Base-by-base conservation (phyloP, 1,140 invertebrate species). In the Euglossa dilemma region DNA sequence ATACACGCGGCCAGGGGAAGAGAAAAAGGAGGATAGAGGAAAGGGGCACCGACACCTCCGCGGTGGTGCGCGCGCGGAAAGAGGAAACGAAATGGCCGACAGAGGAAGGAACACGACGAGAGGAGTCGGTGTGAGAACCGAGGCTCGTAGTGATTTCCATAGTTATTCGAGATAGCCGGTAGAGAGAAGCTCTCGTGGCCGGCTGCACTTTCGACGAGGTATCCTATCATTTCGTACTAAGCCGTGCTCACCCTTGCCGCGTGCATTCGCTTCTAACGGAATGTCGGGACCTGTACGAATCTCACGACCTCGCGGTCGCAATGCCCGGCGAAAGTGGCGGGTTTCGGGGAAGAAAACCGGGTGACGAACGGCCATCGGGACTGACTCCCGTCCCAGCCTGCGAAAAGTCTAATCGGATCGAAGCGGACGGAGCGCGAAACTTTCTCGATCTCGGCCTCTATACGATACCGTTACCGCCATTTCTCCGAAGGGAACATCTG, bases 131-230 rank as follows among this genome's bases (percentile, higher is more conserved):
- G 90, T 90, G 90, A 92, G 91, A 92, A 91, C 87, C 87, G 83
- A 92, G 90, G 80, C 86, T 87, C 85, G 72, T 84, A 84, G 83
- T 84, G 90, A 92, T 92, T 91, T 92, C 91, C 91, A 92, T 92
- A 92, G 91, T 91, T 92, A 91, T 91, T 91, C 89, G 83, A 91
- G 87, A 91, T 90, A 92, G 87, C 86, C 85, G 84, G 83, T 82
- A 85, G 85, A 87, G 84, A 86, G 84, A 77, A 82, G 85, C 84
- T 66, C 76, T 89, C 78, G 85, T 85, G 85, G 81, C 67, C 47
- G 56, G 63, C 67, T 79, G 80, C 59, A 81, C 76, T 80, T 81
- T 86, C 82, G 76, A 82, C 81, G 70, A 36, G 66, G 88, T 72
- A 89, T 89, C 88, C 89, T 90, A 90, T 90, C 89, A 90, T 90